phyloP scores from a whole-genome alignment of 1,140 invertebrate genomes.

The Macrosteles quadrilineatus region DNA sequence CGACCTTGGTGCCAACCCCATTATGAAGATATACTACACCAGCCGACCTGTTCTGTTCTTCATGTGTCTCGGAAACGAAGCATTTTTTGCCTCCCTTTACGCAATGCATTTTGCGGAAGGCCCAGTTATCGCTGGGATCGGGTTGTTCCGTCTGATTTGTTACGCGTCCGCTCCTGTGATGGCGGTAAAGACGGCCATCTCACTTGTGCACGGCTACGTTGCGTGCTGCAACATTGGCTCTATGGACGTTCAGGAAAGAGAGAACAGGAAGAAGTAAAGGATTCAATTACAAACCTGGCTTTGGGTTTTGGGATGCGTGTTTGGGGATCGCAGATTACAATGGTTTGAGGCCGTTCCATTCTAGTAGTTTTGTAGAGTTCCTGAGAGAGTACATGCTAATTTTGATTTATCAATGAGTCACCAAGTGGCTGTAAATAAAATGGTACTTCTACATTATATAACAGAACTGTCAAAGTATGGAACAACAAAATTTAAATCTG shows the following conservation, averaged over 20 bases:
- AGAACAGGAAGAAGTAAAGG: slow-evolving; percentile 39
- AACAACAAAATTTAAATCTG: no score
- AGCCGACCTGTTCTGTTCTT: slow-evolving; percentile 85
- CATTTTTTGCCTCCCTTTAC: slow-evolving; percentile 92
- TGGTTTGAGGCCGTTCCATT: no score
- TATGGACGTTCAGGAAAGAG: slow-evolving; percentile 80
- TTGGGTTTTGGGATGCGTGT: no score
- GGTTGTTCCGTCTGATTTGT: slow-evolving; percentile 73
- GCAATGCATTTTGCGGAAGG: slow-evolving; percentile 88
- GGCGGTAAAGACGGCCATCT: slow-evolving; percentile 82
- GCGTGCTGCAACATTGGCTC: slow-evolving; percentile 80
- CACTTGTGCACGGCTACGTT: slow-evolving; percentile 82
- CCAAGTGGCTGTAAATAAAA: no score
- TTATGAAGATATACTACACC: slow-evolving; percentile 92
- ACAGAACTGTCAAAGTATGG: no score
- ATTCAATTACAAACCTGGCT: no score
- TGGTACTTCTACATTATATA: no score
- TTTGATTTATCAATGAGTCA: no score
- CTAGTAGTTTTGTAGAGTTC: no score
- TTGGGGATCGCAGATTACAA: no score
- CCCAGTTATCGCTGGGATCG: slow-evolving; percentile 73
- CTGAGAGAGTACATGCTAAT: no score
- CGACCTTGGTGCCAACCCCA: slow-evolving; percentile 85
- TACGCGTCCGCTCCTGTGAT: slow-evolving; percentile 78
- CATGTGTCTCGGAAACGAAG: slow-evolving; percentile 96